These are phyloP conservation scores for Motacilla tschutschensis DNA, from an alignment of 2,113 vertebrate species.

Conservation along the genomic window DNA sequence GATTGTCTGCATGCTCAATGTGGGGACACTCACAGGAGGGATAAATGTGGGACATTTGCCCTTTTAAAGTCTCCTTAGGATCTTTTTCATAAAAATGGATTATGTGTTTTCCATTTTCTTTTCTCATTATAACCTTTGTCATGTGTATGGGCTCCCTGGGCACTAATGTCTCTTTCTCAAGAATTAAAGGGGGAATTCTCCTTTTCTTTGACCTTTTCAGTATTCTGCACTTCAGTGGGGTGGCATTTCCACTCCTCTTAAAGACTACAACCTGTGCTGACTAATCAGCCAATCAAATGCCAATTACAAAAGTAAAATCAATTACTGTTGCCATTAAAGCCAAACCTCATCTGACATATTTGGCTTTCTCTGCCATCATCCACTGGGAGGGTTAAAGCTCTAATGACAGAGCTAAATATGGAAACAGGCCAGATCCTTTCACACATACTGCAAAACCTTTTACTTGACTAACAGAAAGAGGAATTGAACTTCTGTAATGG, in stretches of 20 bases:
- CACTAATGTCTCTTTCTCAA: constrained; percentile 24
- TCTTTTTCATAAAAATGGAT: constrained; percentile 43
- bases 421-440: neutral
- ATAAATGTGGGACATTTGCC: constrained; percentile 14
- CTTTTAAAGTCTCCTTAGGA: neutral
- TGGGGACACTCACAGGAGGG: neutral
- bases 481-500: neutral
- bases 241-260: constrained; percentile 46
- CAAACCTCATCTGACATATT: neutral
- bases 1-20: neutral
- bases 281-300: constrained; percentile 38
- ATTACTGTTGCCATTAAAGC: constrained; percentile 11
- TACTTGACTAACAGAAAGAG: neutral
- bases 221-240: constrained; percentile 46
- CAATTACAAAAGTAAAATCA: constrained; percentile 30
- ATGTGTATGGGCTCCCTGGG: neutral
- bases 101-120: constrained; percentile 38
- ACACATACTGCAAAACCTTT: neutral
- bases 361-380: neutral
- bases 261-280: constrained; percentile 24
- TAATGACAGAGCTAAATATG: neutral
- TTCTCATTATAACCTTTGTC: constrained; percentile 48
- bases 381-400: neutral
- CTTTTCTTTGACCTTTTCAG: constrained; percentile 60
- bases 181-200: constrained; percentile 44